Evolutionary conservation across 2,888 invertebrate species (phyloP), one percentile per base, ranked within the genome.

Genomic region (Pseudoips prasinana): DNA sequence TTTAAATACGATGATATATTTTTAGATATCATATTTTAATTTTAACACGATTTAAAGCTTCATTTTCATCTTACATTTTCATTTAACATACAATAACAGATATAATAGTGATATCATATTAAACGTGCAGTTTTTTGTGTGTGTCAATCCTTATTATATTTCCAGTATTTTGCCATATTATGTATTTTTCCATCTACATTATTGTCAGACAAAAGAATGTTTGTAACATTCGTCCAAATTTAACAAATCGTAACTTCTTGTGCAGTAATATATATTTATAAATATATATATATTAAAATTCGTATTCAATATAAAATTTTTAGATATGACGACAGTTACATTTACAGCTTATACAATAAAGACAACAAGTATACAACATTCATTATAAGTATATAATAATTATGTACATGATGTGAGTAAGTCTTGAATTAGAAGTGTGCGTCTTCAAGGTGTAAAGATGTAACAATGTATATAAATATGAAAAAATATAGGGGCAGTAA

Each of bases 41-140:
- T 70, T 66, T 80, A 77, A 77, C 64, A 77, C 84, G 84, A 85
- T 82, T 85, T 86, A 86, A 86, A 86, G 86, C 85, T 85, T 83
- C 62, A 59, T 74, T 83, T 82, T 79, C 69, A 72, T 72, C 76
- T 81, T 84, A 85, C 50, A 74, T 66, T 64, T 69, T 67, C 47
- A 60, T 65, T 47, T 58, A 58, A 65, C 51, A 71, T 57, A 62
- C 60, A 69, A 58, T 60, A 70, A 65, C 50, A 59, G 57, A 66
- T 60, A 54, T 45, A 54, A n/a, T n/a, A n/a, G n/a, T 48, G 10
- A 47, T 33, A 40, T 27, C 11, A 29, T 23, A 33, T 20, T 25
- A 34, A 29, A 30, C 7, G 32, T 39, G 8, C 40, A 52, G 40
- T 55, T 49, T 30, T 10, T 27, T 33, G 43, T 50, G 45, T 51